Percentiles rank a stretch among this genome's conserved stretches.
Evolutionary conservation across 2,888 invertebrate species (phyloP).

Genomic region (Stenichneumon culpator): DNA sequence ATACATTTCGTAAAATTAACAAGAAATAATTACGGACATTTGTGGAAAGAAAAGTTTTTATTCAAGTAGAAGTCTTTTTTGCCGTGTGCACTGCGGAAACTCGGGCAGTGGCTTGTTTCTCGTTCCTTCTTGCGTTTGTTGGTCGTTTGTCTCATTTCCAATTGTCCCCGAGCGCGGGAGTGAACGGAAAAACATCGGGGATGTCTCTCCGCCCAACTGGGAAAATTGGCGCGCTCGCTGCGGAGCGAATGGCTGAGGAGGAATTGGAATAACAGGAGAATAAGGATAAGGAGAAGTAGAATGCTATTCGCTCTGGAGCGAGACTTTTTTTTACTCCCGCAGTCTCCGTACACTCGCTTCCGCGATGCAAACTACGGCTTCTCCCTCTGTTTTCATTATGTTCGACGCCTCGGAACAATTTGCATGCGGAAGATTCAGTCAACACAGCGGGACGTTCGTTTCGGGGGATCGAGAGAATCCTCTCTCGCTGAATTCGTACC

Average conservation of each 20-base stretch:
- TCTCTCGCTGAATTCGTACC: neutral
- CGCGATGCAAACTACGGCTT: neutral
- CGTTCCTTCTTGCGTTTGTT: slow-evolving; percentile 5
- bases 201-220: no score
- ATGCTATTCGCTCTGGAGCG: no score
- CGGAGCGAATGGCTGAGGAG: no score
- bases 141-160: neutral
- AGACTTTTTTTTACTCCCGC: neutral
- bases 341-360: neutral
- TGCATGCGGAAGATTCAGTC: slow-evolving; percentile 9
- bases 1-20: neutral
- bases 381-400: slow-evolving; percentile 9
- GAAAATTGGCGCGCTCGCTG: no score
- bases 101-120: slow-evolving; percentile 16
- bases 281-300: no score
- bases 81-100: no score
- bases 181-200: no score
- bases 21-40: neutral
- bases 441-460: neutral
- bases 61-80: no score
- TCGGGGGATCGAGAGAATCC: neutral
- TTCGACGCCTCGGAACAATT: slow-evolving; percentile 6
- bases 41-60: no score
- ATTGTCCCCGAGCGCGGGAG: neutral
- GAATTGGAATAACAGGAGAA: no score